Evolutionary conservation across 2,113 vertebrate genomes (phyloP).

Genomic region (Cheirogaleus medius): DNA sequence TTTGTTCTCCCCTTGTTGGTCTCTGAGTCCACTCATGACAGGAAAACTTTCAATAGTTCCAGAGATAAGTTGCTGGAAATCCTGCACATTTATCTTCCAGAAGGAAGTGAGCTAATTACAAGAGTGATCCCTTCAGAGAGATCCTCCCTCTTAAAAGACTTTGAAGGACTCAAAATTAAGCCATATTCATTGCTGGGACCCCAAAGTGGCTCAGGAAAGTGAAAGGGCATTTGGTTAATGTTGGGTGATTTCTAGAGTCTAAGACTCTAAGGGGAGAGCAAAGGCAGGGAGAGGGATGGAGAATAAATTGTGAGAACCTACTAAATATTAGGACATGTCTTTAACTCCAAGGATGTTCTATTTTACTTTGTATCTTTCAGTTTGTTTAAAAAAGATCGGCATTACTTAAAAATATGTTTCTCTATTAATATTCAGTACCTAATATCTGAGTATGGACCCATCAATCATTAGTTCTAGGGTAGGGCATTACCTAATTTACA

Average conservation of each 20-base stretch:
- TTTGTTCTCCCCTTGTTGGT: constrained; percentile 33
- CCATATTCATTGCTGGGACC: background rate
- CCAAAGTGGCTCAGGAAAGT: background rate
- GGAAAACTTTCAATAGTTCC: constrained; percentile 14
- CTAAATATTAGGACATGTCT: background rate
- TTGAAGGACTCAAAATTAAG: constrained; percentile 16
- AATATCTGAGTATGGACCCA: background rate
- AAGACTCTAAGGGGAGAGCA: background rate
- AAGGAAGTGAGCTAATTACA: constrained; percentile 28
- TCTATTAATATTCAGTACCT: background rate
- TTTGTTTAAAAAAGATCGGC: background rate
- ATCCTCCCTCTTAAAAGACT: background rate
- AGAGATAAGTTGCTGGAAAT: constrained; percentile 7
- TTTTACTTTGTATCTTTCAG: constrained; percentile 10
- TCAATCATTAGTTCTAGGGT: constrained; percentile 36
- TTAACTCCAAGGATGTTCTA: background rate
- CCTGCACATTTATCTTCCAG: background rate
- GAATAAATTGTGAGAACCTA: background rate
- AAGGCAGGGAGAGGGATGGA: background rate
- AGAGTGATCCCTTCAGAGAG: background rate
- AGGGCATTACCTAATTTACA: constrained; percentile 46
- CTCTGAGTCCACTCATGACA: background rate
- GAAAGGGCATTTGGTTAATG: background rate
- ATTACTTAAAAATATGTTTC: background rate
- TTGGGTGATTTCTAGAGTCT: background rate